A percentile compares a stretch with the other conserved stretches of the same genome.
phyloP scores from a whole-genome alignment of 2,797 vertebrate species.

The Crotalus adamanteus region DNA sequence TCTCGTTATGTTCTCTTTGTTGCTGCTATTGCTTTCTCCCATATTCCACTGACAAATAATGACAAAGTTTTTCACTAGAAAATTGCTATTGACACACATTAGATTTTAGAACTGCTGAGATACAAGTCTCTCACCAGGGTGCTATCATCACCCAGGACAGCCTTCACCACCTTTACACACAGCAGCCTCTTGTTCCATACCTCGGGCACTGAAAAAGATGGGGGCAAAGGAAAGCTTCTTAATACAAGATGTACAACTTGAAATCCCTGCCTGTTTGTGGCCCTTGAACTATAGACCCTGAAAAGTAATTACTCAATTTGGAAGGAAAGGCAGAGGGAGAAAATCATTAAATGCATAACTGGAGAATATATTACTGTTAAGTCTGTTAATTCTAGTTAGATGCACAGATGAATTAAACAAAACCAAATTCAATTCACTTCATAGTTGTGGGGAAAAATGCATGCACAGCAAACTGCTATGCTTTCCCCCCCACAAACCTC shows the following conservation, averaged over 20 bases:
- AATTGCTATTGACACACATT: background rate
- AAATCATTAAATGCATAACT: background rate
- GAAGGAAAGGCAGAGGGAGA: background rate
- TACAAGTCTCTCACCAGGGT: background rate
- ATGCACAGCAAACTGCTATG: too few relatives aligned
- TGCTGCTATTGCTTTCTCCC: too few relatives aligned
- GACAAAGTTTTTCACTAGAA: background rate
- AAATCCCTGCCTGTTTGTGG: background rate
- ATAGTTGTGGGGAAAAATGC: background rate
- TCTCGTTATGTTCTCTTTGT: background rate
- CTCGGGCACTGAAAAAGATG: slow-evolving; percentile 9
- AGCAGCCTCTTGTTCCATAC: slow-evolving; percentile 6
- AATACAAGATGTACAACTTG: background rate
- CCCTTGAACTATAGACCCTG: background rate
- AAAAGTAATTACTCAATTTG: background rate
- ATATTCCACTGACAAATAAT: too few relatives aligned
- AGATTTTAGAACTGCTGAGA: too few relatives aligned
- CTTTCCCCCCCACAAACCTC: too few relatives aligned
- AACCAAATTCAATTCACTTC: background rate
- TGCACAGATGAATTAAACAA: background rate
- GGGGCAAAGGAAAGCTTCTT: background rate
- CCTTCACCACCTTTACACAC: slow-evolving; percentile 3
- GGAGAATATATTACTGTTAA: background rate
- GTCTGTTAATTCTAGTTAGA: background rate
- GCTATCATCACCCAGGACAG: background rate